Base-by-base conservation (phyloP, 1,140 invertebrate species). In the Hesperophylax magnus region DNA sequence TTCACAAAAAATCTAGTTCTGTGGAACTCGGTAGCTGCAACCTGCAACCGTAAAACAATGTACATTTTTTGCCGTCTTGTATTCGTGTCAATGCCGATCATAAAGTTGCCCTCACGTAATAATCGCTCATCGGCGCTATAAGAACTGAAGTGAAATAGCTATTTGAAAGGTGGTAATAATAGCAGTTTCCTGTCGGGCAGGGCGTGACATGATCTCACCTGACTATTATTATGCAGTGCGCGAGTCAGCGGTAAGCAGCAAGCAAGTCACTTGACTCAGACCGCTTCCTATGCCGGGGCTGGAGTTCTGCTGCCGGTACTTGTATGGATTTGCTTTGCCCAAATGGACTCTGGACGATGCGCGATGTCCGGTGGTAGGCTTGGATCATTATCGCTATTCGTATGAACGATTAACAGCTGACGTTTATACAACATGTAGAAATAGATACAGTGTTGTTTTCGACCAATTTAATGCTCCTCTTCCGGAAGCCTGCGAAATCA, bases 141-240 rank as follows among this genome's bases (percentile, higher is more conserved):
- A 65, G 63, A 8, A 27, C 11, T 18, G 58, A 61, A 61, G 63
- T 67, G 63, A 67, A 52, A 52, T 71, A 8, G 34, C 67, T 47
- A 20, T n/a, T 52, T 52, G n/a, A 24, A 52, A 71, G 39, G 67
- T 20, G 24, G 14, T 27, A 71, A 71, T 69, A 47, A n/a, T 71
- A 61, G 17, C 67, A 18, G 67, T 52, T 71, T 71, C 67, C 67
- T 71, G 67, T 18, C 67, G 27, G 14, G 22, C 63, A 17, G 63
- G 18, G 34, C 67, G 67, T 52, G 67, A 71, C 18, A 47, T 71
- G 67, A 71, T 71, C 67, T 71, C 67, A 71, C 67, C 67, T 52
- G n/a, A n/a, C 18, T 34, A 47, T 71, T 71, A 39, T 52, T 24
- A 71, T 71, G 67, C 67, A 47, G 27, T n/a, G 67, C 67, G 39